Conservation (phyloP, 2,888 invertebrate species). For the Minunthozetes semirufus region DNA sequence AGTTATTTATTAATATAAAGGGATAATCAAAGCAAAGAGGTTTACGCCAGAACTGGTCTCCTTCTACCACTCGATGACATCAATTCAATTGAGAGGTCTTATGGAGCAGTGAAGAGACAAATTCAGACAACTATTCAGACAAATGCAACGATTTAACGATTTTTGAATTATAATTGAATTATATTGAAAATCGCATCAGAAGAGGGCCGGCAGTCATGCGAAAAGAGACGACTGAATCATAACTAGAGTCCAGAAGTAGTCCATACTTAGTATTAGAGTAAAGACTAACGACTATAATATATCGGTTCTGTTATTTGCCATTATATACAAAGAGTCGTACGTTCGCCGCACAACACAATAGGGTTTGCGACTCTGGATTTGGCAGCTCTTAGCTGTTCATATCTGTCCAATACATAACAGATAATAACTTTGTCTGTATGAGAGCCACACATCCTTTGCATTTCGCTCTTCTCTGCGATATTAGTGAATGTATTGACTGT, state of each 20-base stretch:
- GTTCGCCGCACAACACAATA: constrained; percentile 17
- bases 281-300: not conserved
- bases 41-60: not conserved
- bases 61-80: not conserved
- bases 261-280: not conserved
- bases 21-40: too few relatives aligned
- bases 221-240: constrained; percentile 25
- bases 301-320: not conserved
- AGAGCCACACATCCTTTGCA: constrained; percentile 3
- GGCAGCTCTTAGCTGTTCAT: constrained; percentile 21
- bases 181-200: constrained; percentile 26
- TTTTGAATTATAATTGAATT: constrained; percentile 27
- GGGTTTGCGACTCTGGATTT: constrained; percentile 13
- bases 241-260: not conserved
- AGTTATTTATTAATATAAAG: too few relatives aligned
- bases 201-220: constrained; percentile 25
- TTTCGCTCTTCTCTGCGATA: not conserved
- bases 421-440: constrained; percentile 25
- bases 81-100: not conserved
- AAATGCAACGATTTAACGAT: constrained; percentile 22
- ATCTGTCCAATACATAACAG: constrained; percentile 16
- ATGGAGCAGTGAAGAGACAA: not conserved
- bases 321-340: constrained; percentile 2
- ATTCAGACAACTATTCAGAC: not conserved
- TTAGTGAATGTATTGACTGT: not conserved